phyloP scores from a whole-genome alignment of 2,113 vertebrate species.

The Himantopus leucocephalus region DNA sequence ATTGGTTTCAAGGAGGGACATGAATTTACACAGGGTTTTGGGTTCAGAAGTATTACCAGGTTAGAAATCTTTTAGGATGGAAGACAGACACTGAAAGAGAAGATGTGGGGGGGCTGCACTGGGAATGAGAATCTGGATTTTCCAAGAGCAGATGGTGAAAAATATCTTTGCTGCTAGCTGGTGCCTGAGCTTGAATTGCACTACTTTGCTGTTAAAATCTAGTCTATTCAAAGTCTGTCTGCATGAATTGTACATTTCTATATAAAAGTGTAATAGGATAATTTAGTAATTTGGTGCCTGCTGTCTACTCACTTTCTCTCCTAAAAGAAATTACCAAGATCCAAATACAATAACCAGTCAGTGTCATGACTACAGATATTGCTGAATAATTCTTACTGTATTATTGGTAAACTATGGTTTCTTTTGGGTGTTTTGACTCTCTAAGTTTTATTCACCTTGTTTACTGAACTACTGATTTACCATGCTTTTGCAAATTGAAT shows the following conservation, averaged over 20 bases:
- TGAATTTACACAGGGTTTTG: not conserved
- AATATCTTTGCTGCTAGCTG: slow-evolving; percentile 45
- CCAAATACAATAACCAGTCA: not conserved
- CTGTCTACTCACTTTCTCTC: slow-evolving; percentile 5
- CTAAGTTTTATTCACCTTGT: not conserved
- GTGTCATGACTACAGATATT: not conserved
- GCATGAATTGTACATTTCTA: slow-evolving; percentile 50
- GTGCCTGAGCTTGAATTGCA: slow-evolving; percentile 29
- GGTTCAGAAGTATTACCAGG: slow-evolving; percentile 27
- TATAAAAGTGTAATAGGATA: slow-evolving; percentile 46
- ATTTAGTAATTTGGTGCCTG: slow-evolving; percentile 57
- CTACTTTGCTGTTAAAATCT: slow-evolving; percentile 49
- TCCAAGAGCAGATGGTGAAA: slow-evolving; percentile 61
- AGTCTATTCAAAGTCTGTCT: slow-evolving; percentile 50
- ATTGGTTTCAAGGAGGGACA: not conserved
- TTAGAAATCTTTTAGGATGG: slow-evolving; percentile 18
- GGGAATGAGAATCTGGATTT: slow-evolving; percentile 49
- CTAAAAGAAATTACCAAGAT: slow-evolving; percentile 18
- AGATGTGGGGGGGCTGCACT: slow-evolving; percentile 38
- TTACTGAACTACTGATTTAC: not conserved
- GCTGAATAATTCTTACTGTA: not conserved
- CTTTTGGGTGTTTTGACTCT: not conserved
- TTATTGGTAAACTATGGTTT: slow-evolving; percentile 12
- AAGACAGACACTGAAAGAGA: not conserved
- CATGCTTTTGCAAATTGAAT: not conserved